These are phyloP conservation scores for Patella depressa DNA, from an alignment of 2,888 invertebrate species.

Conservation along the genomic window DNA sequence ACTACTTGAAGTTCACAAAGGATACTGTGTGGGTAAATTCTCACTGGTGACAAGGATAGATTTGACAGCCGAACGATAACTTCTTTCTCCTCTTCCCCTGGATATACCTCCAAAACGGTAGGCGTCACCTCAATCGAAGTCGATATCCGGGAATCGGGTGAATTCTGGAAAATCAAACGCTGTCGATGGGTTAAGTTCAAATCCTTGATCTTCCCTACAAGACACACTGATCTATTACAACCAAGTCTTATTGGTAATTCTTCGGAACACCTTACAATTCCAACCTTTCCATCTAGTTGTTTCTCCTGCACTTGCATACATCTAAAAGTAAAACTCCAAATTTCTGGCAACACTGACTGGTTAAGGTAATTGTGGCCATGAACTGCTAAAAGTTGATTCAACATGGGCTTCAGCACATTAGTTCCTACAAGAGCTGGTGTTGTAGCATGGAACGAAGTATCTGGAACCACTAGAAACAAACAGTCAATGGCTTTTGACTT, in stretches of 20 bases:
- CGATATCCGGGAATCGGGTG: too few relatives aligned
- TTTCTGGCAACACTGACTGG: not conserved
- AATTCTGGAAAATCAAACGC: too few relatives aligned
- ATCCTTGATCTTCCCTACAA: too few relatives aligned
- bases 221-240: too few relatives aligned
- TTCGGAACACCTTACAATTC: too few relatives aligned
- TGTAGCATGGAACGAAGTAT: not conserved
- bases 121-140: too few relatives aligned
- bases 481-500: constrained; percentile 1
- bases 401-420: not conserved
- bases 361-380: not conserved
- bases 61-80: not conserved
- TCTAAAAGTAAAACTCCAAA: not conserved
- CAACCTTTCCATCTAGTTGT: too few relatives aligned
- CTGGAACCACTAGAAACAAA: constrained; percentile 9
- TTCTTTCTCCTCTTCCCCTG: not conserved
- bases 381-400: not conserved
- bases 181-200: too few relatives aligned
- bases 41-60: not conserved
- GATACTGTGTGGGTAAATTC: constrained; percentile 1
- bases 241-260: too few relatives aligned
- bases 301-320: too few relatives aligned
- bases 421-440: constrained; percentile 5
- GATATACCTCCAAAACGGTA: not conserved
- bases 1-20: not conserved